Percentiles rank a stretch among this genome's conserved stretches.
Evolutionary conservation across 2,113 vertebrate species (phyloP).

Genomic region (Cisticola juncidis): DNA sequence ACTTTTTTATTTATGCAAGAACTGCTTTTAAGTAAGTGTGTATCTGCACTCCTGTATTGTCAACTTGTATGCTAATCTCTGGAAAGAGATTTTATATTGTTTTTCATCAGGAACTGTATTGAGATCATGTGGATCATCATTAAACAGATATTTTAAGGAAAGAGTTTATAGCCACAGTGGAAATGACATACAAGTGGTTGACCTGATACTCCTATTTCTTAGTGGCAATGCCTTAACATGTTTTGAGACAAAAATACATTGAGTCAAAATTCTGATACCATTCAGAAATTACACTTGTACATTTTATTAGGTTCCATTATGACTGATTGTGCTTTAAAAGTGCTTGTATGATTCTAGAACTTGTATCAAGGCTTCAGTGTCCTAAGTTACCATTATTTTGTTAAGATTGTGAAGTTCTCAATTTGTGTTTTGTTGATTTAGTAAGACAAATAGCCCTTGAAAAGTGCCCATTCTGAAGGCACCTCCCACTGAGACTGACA

Average conservation of each 20-base stretch:
- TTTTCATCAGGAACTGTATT: background rate
- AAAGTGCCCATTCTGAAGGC: background rate
- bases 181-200: background rate
- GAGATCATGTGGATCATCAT: background rate
- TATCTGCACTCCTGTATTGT: background rate
- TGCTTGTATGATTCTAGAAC: background rate
- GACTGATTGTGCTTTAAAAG: background rate
- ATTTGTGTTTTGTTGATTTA: background rate
- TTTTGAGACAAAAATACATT: background rate
- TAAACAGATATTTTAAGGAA: constrained; percentile 19
- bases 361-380: background rate
- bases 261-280: background rate
- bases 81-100: background rate
- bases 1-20: background rate
- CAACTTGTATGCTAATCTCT: background rate
- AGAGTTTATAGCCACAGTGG: background rate
- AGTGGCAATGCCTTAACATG: background rate
- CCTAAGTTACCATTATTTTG: background rate
- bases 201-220: background rate
- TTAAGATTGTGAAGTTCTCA: background rate
- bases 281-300: background rate
- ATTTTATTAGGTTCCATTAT: background rate
- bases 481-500: background rate
- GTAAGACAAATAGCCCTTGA: background rate
- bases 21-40: background rate